phyloP scores from a whole-genome alignment of 2,113 vertebrate species.

The Ceyx melanurus region DNA sequence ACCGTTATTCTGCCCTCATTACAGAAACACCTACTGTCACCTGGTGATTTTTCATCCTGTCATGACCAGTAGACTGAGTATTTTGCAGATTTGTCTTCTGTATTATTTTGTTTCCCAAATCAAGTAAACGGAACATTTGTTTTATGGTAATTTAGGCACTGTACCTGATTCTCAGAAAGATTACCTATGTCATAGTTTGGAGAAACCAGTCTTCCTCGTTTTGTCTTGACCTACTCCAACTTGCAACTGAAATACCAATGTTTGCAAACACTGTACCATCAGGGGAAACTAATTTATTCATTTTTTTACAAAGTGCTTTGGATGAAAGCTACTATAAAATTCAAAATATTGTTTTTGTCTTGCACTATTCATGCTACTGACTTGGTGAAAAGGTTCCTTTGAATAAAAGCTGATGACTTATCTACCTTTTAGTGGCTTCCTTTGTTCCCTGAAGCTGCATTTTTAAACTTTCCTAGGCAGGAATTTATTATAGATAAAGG shows the following conservation, averaged over 20 bases:
- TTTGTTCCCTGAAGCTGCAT: slow-evolving; percentile 35
- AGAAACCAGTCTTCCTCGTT: neutral
- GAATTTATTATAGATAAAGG: slow-evolving; percentile 2
- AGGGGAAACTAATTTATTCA: neutral
- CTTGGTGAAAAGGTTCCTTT: slow-evolving; percentile 29
- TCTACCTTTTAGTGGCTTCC: slow-evolving; percentile 3
- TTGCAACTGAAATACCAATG: slow-evolving; percentile 5
- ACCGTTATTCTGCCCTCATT: neutral
- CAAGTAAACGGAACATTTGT: neutral
- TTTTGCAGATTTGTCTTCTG: neutral
- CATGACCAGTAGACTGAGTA: neutral
- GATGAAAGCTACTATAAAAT: slow-evolving; percentile 22
- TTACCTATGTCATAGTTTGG: neutral
- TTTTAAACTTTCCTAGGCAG: slow-evolving; percentile 21
- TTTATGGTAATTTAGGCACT: neutral
- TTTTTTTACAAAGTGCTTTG: neutral
- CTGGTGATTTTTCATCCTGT: neutral
- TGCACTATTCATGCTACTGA: slow-evolving; percentile 1
- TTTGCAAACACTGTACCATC: neutral
- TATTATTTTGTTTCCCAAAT: neutral
- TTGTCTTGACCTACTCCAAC: neutral
- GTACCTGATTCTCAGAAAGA: neutral
- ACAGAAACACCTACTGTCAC: neutral
- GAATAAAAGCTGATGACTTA: slow-evolving; percentile 56
- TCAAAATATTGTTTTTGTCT: slow-evolving; percentile 44